These are phyloP conservation scores for Myripristis jacobus DNA, from an alignment of 2,797 vertebrate species.

Conservation along the genomic window DNA sequence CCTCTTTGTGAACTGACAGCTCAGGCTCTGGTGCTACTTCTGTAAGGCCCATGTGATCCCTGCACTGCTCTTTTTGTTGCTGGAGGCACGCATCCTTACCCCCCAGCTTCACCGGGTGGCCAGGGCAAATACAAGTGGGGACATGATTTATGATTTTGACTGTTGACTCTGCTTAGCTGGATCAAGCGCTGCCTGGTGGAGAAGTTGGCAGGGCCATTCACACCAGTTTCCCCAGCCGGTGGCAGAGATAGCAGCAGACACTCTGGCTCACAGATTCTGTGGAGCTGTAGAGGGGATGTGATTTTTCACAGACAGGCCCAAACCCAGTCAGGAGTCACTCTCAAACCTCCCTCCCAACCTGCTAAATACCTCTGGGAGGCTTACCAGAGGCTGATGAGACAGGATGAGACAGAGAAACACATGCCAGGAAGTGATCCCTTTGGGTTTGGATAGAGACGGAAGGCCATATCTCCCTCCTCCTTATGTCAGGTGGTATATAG, in stretches of 20 bases:
- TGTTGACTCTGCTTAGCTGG: slow-evolving; percentile 75
- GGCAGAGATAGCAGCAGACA: slow-evolving; percentile 70
- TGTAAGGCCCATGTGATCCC: slow-evolving; percentile 81
- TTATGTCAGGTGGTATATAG: slow-evolving; percentile 38
- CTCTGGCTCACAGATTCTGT: slow-evolving; percentile 77
- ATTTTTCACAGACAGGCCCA: slow-evolving; percentile 85
- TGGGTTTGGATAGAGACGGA: slow-evolving; percentile 20
- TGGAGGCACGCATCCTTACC: slow-evolving; percentile 67
- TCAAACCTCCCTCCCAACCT: slow-evolving; percentile 65
- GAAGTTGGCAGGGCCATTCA: slow-evolving; percentile 56
- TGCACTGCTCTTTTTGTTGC: slow-evolving; percentile 80
- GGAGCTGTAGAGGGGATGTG: slow-evolving; percentile 77
- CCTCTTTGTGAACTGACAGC: slow-evolving; percentile 82
- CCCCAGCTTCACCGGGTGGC: slow-evolving; percentile 62
- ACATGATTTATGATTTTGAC: slow-evolving; percentile 81
- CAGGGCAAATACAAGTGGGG: slow-evolving; percentile 77
- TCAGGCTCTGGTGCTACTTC: slow-evolving; percentile 82
- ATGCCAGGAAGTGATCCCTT: slow-evolving; percentile 39
- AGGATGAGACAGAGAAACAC: slow-evolving; percentile 58
- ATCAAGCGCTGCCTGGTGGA: slow-evolving; percentile 68
- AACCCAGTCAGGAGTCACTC: slow-evolving; percentile 69
- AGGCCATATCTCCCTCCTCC: slow-evolving; percentile 25
- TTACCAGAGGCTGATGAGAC: slow-evolving; percentile 64
- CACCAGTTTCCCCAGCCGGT: slow-evolving; percentile 59
- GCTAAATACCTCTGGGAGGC: slow-evolving; percentile 80